phyloP scores from a whole-genome alignment of 2,797 vertebrate species.

The Hoplostethus atlanticus region DNA sequence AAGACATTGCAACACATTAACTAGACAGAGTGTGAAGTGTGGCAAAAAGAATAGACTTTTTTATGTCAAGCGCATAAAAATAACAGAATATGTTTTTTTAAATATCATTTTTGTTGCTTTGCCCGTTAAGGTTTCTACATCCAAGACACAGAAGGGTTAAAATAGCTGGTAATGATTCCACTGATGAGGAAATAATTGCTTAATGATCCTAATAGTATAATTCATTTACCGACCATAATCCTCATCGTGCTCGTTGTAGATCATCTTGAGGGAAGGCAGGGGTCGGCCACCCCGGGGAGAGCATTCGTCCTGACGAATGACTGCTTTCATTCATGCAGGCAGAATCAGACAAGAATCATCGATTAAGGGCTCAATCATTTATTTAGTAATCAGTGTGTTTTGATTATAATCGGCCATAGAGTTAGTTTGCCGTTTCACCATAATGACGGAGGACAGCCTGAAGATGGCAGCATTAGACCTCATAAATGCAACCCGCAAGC shows the following conservation, averaged over 20 bases:
- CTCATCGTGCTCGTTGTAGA: background rate
- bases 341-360: background rate
- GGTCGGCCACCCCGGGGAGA: conserved; percentile 1
- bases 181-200: background rate
- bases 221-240: background rate
- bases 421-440: conserved; percentile 5
- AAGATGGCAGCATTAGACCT: conserved; percentile 84
- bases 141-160: background rate
- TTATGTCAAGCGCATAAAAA: background rate
- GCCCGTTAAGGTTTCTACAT: background rate
- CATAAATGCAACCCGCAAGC: conserved; percentile 16
- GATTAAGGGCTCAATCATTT: background rate
- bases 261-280: background rate
- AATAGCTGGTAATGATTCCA: background rate
- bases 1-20: no score
- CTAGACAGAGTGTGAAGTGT: no score
- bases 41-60: background rate
- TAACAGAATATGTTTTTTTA: background rate
- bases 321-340: conserved; percentile 18
- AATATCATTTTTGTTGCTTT: background rate
- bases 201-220: background rate
- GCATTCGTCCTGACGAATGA: conserved; percentile 15
- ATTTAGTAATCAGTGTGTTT: background rate
- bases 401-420: conserved; percentile 21
- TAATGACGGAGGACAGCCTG: conserved; percentile 55